Conservation (phyloP, 2,888 invertebrate species). For the Nemurella pictetii region DNA sequence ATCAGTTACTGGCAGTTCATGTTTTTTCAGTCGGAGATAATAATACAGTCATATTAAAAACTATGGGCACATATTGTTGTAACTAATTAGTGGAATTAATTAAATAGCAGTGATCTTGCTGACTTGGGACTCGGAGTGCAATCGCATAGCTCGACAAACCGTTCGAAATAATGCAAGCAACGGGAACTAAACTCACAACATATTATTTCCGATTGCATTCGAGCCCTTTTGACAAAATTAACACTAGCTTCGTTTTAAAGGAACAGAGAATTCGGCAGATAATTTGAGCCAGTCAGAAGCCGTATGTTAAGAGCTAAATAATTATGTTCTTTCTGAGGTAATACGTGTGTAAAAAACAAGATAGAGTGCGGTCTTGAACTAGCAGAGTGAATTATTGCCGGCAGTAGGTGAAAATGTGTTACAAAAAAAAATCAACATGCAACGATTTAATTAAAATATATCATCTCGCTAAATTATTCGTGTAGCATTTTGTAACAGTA, state of each 20-base stretch:
- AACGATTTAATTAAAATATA: background rate
- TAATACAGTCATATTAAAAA: background rate
- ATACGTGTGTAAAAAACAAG: background rate
- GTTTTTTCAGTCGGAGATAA: background rate
- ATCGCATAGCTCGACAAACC: background rate
- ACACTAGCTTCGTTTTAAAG: background rate
- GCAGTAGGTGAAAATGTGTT: background rate
- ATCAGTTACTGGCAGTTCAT: conserved; percentile 11
- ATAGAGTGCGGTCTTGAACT: background rate
- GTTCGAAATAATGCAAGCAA: background rate
- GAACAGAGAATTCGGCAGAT: background rate
- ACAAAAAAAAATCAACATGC: background rate
- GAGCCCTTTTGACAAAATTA: background rate
- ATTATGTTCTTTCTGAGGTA: background rate
- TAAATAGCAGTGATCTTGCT: background rate
- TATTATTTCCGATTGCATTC: background rate
- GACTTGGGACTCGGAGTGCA: background rate
- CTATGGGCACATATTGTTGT: background rate
- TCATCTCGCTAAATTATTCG: background rate
- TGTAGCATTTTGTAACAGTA: background rate
- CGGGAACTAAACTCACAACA: background rate
- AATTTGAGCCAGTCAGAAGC: background rate
- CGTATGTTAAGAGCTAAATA: background rate
- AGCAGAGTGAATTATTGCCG: background rate
- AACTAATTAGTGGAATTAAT: background rate